Conservation (phyloP, 2,797 vertebrate species). For the Crotalus adamanteus region DNA sequence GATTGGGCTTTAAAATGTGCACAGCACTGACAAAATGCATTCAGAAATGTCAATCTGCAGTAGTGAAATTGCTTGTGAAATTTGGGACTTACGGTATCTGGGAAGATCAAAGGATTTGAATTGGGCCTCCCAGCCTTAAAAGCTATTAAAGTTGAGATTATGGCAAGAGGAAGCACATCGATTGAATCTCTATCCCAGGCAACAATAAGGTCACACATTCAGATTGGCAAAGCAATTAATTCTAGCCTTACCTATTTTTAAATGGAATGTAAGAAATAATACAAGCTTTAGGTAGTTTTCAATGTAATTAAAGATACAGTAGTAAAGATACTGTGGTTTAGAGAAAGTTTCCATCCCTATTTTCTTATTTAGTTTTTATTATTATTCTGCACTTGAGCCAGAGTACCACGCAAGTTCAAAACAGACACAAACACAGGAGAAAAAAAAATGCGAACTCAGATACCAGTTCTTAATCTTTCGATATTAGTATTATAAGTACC, state of each 20-base stretch:
- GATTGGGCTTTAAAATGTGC: background rate
- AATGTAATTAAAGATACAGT: background rate
- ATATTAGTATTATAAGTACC: background rate
- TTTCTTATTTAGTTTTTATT: background rate
- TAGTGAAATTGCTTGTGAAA: constrained; percentile 20
- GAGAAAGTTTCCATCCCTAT: background rate
- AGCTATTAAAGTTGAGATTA: constrained; percentile 23
- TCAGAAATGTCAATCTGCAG: background rate
- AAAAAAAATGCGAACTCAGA: background rate
- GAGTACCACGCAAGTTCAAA: background rate
- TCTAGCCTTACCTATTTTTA: background rate
- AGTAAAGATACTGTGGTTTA: background rate
- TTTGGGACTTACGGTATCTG: background rate
- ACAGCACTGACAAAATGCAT: background rate
- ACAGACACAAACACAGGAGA: background rate
- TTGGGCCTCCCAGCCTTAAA: constrained; percentile 3
- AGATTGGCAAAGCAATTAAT: constrained; percentile 13
- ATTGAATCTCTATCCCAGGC: constrained; percentile 21
- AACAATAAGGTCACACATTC: background rate
- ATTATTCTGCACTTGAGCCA: background rate
- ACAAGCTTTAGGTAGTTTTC: background rate
- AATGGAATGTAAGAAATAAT: constrained; percentile 10
- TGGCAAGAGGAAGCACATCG: background rate
- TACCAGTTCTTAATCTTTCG: background rate
- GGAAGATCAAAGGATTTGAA: constrained; percentile 14